phyloP scores from a whole-genome alignment of 2,113 vertebrate species.

The Condylura cristata region DNA sequence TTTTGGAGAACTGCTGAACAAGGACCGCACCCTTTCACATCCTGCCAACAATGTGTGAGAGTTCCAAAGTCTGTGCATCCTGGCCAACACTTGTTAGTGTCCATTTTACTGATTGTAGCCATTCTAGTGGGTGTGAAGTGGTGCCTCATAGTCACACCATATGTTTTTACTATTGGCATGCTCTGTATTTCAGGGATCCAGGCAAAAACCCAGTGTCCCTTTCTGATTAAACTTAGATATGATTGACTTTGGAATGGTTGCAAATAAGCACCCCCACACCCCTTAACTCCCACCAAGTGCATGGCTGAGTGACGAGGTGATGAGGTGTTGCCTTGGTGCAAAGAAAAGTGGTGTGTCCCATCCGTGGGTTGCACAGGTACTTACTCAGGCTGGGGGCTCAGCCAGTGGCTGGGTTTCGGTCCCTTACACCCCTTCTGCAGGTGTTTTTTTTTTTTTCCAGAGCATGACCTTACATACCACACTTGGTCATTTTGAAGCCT shows the following conservation, averaged over 20 bases:
- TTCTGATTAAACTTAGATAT: neutral
- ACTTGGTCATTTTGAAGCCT: neutral
- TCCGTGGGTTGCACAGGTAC: accelerated
- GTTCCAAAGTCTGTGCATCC: neutral
- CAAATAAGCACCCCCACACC: neutral
- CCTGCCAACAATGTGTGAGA: accelerated
- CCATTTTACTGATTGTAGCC: neutral
- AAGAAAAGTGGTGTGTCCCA: neutral
- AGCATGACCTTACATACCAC: neutral
- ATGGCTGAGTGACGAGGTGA: neutral
- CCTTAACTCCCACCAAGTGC: neutral
- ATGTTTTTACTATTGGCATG: neutral
- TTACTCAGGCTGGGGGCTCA: neutral
- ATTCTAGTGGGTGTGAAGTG: neutral
- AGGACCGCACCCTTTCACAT: neutral
- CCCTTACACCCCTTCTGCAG: neutral
- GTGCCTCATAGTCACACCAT: neutral
- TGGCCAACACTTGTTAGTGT: neutral
- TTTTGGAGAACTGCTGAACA: neutral
- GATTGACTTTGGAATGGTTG: neutral
- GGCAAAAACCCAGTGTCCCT: neutral
- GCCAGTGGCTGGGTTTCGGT: neutral
- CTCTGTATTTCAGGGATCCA: neutral
- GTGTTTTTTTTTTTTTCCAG: neutral
- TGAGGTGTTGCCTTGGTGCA: neutral